phyloP scores from a whole-genome alignment of 1,140 invertebrate species.

The Drosophila mauritiana region DNA sequence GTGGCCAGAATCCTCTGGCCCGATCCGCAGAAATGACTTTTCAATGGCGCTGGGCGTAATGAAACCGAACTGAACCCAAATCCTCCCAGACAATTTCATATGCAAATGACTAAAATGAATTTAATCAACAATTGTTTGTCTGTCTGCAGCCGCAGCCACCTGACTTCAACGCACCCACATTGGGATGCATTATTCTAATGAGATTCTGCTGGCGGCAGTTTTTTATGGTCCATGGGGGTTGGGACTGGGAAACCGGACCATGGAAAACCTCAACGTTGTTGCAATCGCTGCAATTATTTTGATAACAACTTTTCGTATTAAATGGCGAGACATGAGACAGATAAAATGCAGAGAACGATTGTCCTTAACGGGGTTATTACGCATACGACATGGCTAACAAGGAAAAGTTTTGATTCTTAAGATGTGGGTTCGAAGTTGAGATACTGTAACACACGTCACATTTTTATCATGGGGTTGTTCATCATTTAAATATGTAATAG shows the following conservation, averaged over 20 bases:
- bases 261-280: slow-evolving; percentile 43
- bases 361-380: slow-evolving; percentile 54
- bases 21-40: slow-evolving; percentile 69
- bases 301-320: slow-evolving; percentile 82
- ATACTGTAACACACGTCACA: too few relatives aligned
- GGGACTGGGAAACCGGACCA: slow-evolving; percentile 8
- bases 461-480: too few relatives aligned
- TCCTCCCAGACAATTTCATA: slow-evolving; percentile 71
- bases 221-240: slow-evolving; percentile 46
- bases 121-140: slow-evolving; percentile 80
- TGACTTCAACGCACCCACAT: slow-evolving; percentile 35
- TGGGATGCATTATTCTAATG: slow-evolving; percentile 79
- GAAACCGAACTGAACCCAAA: slow-evolving; percentile 39
- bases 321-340: slow-evolving; percentile 68
- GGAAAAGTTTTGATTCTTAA: slow-evolving; percentile 18
- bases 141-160: slow-evolving; percentile 8
- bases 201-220: slow-evolving; percentile 71
- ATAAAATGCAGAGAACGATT: slow-evolving; percentile 30
- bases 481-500: too few relatives aligned
- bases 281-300: slow-evolving; percentile 74
- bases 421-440: neutral
- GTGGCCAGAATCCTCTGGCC: slow-evolving; percentile 52
- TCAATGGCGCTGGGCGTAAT: slow-evolving; percentile 75
- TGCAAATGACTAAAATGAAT: slow-evolving; percentile 81
- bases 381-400: slow-evolving; percentile 70